Base-by-base conservation (phyloP, 2,888 invertebrate species). In the Mesopsocus fuscifrons region DNA sequence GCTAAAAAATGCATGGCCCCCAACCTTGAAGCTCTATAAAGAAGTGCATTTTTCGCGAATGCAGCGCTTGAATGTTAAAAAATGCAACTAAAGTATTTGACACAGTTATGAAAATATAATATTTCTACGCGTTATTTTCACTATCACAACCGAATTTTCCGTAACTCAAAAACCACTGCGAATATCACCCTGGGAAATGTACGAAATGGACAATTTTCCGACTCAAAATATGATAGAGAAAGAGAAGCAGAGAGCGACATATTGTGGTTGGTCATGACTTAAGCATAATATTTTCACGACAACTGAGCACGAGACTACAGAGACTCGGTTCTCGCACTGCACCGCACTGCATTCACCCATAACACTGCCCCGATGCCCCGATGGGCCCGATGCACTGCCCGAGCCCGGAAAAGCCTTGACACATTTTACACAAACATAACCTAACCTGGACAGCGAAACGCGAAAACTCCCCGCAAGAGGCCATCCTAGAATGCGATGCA, bases 21-120 rank as follows among this genome's bases (percentile, higher is more conserved):
- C 26, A 11, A 11, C 38, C 38, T 38, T 38, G 38, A 38, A 20
- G 17, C 15, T n/a, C n/a, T 17, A 38, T 13, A 20, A 38, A 38
- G 38, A 38, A 38, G 21, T 38, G 38, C 38, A 38, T 38, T 38
- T 34, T 38, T 20, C 38, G 38, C 38, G 38, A 38, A 38, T 38
- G 38, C 38, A 38, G 38, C 38, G 38, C 38, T 38, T 38, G 17
- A 38, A 38, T 38, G 38, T 38, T 38, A 16, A 38, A 38, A 38
- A 38, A 5, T 20, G 38, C 38, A 38, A 38, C 38, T 38, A 38
- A 38, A 38, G 11, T 26, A 11, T 26, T 26, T 26, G 26, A 26
- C 26, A 26, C 26, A 26, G 26, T 26, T 26, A 26, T 26, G 6
- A 26, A 26, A 26, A 9, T 6, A 26, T 26, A 26, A 26, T 26